Percentiles rank a stretch among this genome's conserved stretches.
These are phyloP conservation scores for Cyphomyrus plagiostoma DNA, from an alignment of 2,113 vertebrate genomes.

Conservation along the genomic window DNA sequence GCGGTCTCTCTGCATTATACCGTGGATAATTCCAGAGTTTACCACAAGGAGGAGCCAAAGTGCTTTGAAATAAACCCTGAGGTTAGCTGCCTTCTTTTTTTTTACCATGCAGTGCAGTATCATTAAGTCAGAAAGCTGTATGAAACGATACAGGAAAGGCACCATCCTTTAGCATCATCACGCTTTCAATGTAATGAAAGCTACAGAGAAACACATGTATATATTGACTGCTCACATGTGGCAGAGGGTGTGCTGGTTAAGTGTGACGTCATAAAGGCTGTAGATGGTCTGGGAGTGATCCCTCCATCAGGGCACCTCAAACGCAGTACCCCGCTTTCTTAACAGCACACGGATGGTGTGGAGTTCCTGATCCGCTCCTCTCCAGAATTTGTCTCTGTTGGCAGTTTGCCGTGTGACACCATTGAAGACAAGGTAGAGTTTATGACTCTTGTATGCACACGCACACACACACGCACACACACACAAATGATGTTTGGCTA, in stretches of 20 bases:
- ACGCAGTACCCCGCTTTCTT: neutral
- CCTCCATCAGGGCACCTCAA: neutral
- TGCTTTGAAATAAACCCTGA: constrained; percentile 77
- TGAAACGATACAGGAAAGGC: neutral
- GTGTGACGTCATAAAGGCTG: neutral
- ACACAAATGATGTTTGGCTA: neutral
- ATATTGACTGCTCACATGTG: neutral
- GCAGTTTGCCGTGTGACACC: constrained; percentile 70
- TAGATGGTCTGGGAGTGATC: neutral
- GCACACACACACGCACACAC: neutral
- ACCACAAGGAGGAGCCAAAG: constrained; percentile 85
- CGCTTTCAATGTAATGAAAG: neutral
- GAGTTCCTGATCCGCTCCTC: constrained; percentile 88
- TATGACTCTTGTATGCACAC: neutral
- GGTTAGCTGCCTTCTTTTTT: constrained; percentile 39
- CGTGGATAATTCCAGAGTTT: constrained; percentile 84
- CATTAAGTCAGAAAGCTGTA: neutral
- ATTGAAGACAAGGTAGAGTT: constrained; percentile 67
- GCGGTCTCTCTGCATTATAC: constrained; percentile 76
- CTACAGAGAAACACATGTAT: neutral
- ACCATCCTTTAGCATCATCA: neutral
- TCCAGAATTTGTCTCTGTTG: constrained; percentile 71
- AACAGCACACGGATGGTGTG: constrained; percentile 71
- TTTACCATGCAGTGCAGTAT: neutral
- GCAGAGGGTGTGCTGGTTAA: neutral